Conservation (phyloP, 2,113 vertebrate species). For the Neodontobutis hainanensis region DNA sequence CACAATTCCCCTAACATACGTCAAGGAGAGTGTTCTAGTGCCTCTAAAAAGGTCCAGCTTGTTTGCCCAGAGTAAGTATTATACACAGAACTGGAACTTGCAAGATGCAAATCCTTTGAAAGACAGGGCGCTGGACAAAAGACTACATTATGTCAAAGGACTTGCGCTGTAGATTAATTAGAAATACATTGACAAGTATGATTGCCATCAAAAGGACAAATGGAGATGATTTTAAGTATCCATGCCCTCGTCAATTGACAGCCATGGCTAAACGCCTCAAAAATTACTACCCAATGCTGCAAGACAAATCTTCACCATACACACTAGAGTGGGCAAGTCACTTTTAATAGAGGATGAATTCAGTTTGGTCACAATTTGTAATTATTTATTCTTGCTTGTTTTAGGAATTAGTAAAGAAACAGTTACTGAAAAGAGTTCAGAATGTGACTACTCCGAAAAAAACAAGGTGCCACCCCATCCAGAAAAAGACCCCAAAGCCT, state of each 20-base stretch:
- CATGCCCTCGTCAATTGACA: slow-evolving; percentile 34
- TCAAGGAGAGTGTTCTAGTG: too few species aligned
- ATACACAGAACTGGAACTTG: too few species aligned
- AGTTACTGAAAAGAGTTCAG: slow-evolving; percentile 35
- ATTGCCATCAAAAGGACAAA: slow-evolving; percentile 27
- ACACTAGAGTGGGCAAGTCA: slow-evolving; percentile 17
- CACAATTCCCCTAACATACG: too few species aligned
- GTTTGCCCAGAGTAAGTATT: too few species aligned
- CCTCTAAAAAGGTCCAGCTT: too few species aligned
- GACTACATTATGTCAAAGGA: slow-evolving; percentile 11
- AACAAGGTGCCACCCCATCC: slow-evolving; percentile 21
- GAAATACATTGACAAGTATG: slow-evolving; percentile 37
- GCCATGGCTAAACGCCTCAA: slow-evolving; percentile 30
- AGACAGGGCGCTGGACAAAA: too few species aligned
- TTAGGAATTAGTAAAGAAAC: slow-evolving; percentile 46
- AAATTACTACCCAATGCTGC: slow-evolving; percentile 35
- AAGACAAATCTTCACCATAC: not conserved
- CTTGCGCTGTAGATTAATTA: slow-evolving; percentile 38
- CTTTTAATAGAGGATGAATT: not conserved
- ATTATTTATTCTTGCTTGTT: slow-evolving; percentile 5
- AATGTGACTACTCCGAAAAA: slow-evolving; percentile 28
- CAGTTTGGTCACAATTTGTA: slow-evolving; percentile 13
- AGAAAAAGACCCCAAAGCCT: slow-evolving; percentile 16
- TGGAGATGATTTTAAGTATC: slow-evolving; percentile 28
- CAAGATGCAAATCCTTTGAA: too few species aligned